phyloP scores from a whole-genome alignment of 2,797 vertebrate species.

The Pogoniulus pusillus region DNA sequence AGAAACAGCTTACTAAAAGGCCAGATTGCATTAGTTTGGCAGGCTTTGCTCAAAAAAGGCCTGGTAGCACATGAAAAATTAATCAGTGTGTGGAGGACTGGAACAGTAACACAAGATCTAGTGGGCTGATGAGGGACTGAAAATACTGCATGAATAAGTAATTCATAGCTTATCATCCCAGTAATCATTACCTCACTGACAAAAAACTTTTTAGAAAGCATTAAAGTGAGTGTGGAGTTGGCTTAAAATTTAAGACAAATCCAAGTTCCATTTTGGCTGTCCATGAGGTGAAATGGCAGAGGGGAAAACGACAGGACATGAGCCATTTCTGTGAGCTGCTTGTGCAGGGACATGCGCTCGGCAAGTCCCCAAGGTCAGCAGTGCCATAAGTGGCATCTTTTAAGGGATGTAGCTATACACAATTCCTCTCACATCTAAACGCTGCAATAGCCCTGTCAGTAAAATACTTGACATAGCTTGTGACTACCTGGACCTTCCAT shows the following conservation, averaged over 20 bases:
- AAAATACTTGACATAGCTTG: not conserved
- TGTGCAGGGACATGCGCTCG: not conserved
- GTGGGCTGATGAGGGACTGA: not conserved
- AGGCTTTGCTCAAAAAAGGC: slow-evolving; percentile 34
- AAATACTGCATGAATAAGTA: slow-evolving; percentile 49
- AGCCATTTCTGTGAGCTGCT: slow-evolving; percentile 15
- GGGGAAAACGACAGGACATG: not conserved
- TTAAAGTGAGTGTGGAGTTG: slow-evolving; percentile 4
- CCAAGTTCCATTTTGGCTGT: not conserved
- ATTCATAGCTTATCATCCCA: slow-evolving; percentile 51
- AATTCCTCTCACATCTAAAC: not conserved
- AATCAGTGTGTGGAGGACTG: not conserved
- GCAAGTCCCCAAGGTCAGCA: not conserved
- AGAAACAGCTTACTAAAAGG: slow-evolving; percentile 33
- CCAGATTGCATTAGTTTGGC: slow-evolving; percentile 16
- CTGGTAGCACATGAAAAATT: slow-evolving; percentile 31
- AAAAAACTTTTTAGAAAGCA: slow-evolving; percentile 23
- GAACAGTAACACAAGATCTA: slow-evolving; percentile 25
- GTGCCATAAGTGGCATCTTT: not conserved
- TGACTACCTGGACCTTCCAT: not conserved
- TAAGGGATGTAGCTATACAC: not conserved
- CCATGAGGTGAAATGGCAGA: not conserved
- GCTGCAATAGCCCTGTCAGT: not conserved
- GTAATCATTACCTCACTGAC: slow-evolving; percentile 40
- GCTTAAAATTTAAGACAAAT: slow-evolving; percentile 20